Conservation (phyloP, 2,113 vertebrate genomes). For the Limnothrissa miodon region DNA sequence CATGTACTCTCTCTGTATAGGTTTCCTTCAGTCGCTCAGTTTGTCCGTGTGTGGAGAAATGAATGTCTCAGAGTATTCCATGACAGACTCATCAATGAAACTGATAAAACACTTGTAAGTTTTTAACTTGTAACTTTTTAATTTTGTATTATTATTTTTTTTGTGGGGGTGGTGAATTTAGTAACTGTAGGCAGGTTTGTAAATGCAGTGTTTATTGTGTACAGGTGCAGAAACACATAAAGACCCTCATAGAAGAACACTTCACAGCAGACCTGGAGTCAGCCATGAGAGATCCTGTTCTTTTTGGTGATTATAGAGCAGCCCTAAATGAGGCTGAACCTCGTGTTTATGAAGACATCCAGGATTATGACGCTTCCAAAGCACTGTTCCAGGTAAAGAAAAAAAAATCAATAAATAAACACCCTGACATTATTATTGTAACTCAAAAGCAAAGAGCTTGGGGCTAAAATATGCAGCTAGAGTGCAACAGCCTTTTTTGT, state of each 20-base stretch:
- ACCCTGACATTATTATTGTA: not conserved
- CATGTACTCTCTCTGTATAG: slow-evolving; percentile 63
- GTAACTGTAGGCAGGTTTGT: not conserved
- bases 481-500: too few species aligned
- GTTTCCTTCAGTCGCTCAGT: slow-evolving; percentile 81
- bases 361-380: slow-evolving; percentile 88
- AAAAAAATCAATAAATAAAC: not conserved
- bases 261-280: slow-evolving; percentile 73
- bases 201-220: not conserved
- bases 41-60: slow-evolving; percentile 95
- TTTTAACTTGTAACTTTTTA: not conserved
- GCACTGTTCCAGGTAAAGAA: slow-evolving; percentile 84
- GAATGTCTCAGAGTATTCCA: slow-evolving; percentile 94
- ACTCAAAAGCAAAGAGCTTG: too few species aligned
- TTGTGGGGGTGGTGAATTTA: not conserved
- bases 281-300: slow-evolving; percentile 83
- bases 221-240: slow-evolving; percentile 85
- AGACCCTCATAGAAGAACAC: slow-evolving; percentile 72
- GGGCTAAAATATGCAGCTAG: too few species aligned
- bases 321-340: slow-evolving; percentile 80
- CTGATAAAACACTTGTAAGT: slow-evolving; percentile 85
- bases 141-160: too few species aligned
- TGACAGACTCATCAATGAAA: slow-evolving; percentile 86
- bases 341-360: slow-evolving; percentile 90
- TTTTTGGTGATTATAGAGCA: slow-evolving; percentile 91